These are phyloP conservation scores for Nebria salina DNA, from an alignment of 2,888 invertebrate species.

Conservation along the genomic window DNA sequence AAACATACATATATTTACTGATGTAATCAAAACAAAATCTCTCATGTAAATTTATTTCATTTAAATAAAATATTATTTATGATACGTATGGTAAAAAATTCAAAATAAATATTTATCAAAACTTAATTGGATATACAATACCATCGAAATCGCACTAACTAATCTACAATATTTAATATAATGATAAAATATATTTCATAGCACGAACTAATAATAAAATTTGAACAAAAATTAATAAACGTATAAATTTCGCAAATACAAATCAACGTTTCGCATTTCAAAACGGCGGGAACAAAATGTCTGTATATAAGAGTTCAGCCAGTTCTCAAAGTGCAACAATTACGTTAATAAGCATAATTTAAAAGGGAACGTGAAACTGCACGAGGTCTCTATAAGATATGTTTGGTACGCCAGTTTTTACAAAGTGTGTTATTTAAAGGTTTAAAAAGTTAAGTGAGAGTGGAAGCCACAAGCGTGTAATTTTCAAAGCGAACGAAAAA, in stretches of 20 bases:
- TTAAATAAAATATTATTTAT: not conserved
- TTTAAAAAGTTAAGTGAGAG: constrained; percentile 11
- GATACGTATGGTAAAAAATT: not conserved
- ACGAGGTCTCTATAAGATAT: not conserved
- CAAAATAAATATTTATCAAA: not conserved
- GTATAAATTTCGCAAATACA: not conserved
- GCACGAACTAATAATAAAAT: not conserved
- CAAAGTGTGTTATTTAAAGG: constrained; percentile 36
- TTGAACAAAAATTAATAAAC: not conserved
- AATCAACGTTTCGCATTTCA: not conserved
- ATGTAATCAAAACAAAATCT: not conserved
- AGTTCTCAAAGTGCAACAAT: constrained; percentile 34
- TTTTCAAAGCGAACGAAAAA: not conserved
- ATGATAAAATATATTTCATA: not conserved
- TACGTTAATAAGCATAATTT: constrained; percentile 44
- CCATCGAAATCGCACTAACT: not conserved
- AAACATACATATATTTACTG: not conserved
- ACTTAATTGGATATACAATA: not conserved
- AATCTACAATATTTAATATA: not conserved
- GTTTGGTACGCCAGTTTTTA: constrained; percentile 16
- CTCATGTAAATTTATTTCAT: not conserved
- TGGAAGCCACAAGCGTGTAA: constrained; percentile 3
- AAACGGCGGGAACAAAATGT: not conserved
- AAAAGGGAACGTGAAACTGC: constrained; percentile 18
- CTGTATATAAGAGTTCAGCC: constrained; percentile 14